Conservation (phyloP, 2,888 invertebrate genomes). For the Dendrolimus houi region DNA sequence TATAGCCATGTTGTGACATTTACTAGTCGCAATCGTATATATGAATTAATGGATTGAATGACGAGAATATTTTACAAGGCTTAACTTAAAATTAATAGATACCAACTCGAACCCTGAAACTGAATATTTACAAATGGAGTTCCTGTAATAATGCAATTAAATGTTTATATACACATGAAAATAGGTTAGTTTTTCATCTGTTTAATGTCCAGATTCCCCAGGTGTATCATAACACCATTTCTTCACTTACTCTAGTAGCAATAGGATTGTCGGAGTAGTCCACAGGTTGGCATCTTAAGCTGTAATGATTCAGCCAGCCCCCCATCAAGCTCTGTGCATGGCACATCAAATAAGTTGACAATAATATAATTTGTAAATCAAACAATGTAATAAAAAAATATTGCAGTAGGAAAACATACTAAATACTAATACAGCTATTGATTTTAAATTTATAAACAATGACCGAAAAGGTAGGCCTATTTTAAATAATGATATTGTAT, state of each 20-base stretch:
- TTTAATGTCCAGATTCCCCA: constrained; percentile 20
- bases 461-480: no score
- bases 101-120: constrained; percentile 13
- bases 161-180: constrained; percentile 61
- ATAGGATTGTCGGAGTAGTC: constrained; percentile 88
- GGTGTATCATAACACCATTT: constrained; percentile 21
- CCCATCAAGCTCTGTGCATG: constrained; percentile 86
- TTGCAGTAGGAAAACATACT: no score
- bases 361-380: neutral
- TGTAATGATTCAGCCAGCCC: constrained; percentile 94
- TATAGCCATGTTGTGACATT: no score
- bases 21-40: no score
- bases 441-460: no score
- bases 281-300: constrained; percentile 92
- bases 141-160: constrained; percentile 36
- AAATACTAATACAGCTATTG: no score
- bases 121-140: constrained; percentile 29
- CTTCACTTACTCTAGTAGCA: constrained; percentile 87
- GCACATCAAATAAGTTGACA: constrained; percentile 12
- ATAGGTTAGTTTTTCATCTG: constrained; percentile 44
- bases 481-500: no score
- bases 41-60: no score
- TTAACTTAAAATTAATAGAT: neutral
- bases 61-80: no score
- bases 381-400: neutral